Evolutionary conservation across 2,888 invertebrate genomes (phyloP), one percentile per base, ranked within the genome.

Genomic region (Dione vanillae): DNA sequence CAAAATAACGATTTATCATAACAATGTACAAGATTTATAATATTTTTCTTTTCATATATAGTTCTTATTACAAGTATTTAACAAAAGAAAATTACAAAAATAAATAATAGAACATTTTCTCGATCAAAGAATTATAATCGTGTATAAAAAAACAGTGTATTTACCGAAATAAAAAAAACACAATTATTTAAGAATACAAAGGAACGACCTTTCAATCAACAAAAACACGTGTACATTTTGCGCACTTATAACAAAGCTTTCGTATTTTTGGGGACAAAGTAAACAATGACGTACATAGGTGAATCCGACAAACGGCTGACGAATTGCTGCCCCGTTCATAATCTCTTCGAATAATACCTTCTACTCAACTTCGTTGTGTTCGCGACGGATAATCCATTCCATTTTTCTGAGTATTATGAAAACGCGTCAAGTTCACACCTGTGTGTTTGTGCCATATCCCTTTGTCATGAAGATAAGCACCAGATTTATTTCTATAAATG

Each of bases 351-450:
- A 73, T 74, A 76, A 74, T 72, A 76, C 72, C 65, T 67, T 49
- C 67, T 70, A 74, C 75, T 73, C 72, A 68, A 73, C 74, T 68
- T 62, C 72, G 54, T 51, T 54, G 67, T 72, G 69, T 66, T 74
- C 75, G 56, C 69, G 35, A 27, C 49, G 76, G 75, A 75, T 77
- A 76, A 77, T 77, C 76, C 75, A 51, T 72, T 74, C 65, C 72
- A 76, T 78, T 78, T 78, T 77, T 76, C 71, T 75, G 72, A 70
- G 72, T 67, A 70, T 74, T 72, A 69, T 67, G 73, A 72, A 74
- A 77, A 73, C 74, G 69, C 74, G 75, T 74, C 77, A 77, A 74
- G 70, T 74, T 75, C 74, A 72, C 77, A 75, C 71, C 77, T 68
- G 67, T 65, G 69, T 74, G 74, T 75, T 74, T 75, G 72, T 67